These are phyloP conservation scores for Hydra vulgaris DNA, from an alignment of 30 jellyfish, hydroid and myxozoan genomes.

Conservation along the genomic window DNA sequence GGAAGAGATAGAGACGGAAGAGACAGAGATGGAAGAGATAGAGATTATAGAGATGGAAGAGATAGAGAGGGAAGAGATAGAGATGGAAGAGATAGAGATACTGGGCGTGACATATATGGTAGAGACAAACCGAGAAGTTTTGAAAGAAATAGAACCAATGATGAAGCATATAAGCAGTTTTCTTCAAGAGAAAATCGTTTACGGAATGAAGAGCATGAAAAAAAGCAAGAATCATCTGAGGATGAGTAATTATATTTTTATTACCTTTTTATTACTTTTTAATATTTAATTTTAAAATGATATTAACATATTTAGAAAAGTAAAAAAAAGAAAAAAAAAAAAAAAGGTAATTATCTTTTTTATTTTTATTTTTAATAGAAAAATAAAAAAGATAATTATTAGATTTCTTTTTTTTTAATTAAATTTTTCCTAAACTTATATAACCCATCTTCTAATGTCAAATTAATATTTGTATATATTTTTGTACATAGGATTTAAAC, in stretches of 20 bases:
- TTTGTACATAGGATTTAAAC: no score
- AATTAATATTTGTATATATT: no score
- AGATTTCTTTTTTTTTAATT: no score
- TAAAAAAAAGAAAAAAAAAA: no score
- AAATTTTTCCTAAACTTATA: no score
- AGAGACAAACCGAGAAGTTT: conserved; percentile 27
- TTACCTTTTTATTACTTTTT: background rate
- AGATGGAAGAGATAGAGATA: background rate
- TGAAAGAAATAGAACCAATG: conserved; percentile 6
- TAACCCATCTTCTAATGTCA: no score
- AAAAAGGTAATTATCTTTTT: no score
- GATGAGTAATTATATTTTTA: conserved; percentile 49
- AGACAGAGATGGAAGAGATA: background rate
- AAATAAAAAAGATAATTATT: no score
- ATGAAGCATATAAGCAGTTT: background rate
- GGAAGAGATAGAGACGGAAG: background rate
- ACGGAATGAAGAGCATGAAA: conserved; percentile 15
- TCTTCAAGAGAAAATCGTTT: background rate
- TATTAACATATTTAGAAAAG: background rate
- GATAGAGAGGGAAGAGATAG: background rate
- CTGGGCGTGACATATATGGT: conserved; percentile 34
- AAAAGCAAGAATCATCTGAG: conserved; percentile 61
- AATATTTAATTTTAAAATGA: background rate
- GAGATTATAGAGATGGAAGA: background rate
- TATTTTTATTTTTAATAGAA: no score